A percentile compares a stretch with the other conserved stretches of the same genome.
These are phyloP conservation scores for Phallusia fumigata DNA, from an alignment of 23 tunicate species.

Conservation along the genomic window DNA sequence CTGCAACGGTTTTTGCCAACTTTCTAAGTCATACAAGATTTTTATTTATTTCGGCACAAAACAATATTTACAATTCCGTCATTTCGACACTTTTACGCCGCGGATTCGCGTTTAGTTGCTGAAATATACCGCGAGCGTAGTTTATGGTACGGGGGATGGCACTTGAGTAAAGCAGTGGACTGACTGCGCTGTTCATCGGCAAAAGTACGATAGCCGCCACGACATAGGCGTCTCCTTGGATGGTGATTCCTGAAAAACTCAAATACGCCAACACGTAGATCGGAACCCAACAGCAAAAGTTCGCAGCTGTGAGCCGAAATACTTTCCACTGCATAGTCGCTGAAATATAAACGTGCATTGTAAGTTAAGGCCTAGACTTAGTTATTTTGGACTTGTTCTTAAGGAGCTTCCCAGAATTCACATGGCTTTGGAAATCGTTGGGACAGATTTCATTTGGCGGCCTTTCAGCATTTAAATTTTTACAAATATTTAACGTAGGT, in stretches of 20 bases:
- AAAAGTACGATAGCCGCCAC: conserved; percentile 40
- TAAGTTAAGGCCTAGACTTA: too few relatives aligned
- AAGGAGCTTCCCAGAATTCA: too few relatives aligned
- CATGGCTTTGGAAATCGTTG: too few relatives aligned
- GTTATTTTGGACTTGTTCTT: too few relatives aligned
- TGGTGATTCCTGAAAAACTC: conserved; percentile 6
- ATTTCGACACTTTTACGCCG: conserved; percentile 2
- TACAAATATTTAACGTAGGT: too few relatives aligned
- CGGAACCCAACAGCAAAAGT: conserved; percentile 32
- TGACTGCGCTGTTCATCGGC: conserved; percentile 48
- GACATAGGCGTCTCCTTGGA: conserved; percentile 33
- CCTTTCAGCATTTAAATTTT: too few relatives aligned
- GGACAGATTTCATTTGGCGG: too few relatives aligned
- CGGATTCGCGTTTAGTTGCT: not conserved
- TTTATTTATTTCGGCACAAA: too few relatives aligned
- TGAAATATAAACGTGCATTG: not conserved
- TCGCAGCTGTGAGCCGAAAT: not conserved
- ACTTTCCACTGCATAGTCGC: conserved; percentile 8
- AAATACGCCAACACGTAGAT: conserved; percentile 32
- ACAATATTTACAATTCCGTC: not conserved
- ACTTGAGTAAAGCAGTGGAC: conserved; percentile 38
- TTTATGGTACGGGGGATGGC: not conserved
- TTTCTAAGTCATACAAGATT: too few relatives aligned
- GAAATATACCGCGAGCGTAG: not conserved
- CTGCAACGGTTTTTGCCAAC: too few relatives aligned